phyloP scores from a whole-genome alignment of 2,113 vertebrate species.

The Bostrychus sinensis region DNA sequence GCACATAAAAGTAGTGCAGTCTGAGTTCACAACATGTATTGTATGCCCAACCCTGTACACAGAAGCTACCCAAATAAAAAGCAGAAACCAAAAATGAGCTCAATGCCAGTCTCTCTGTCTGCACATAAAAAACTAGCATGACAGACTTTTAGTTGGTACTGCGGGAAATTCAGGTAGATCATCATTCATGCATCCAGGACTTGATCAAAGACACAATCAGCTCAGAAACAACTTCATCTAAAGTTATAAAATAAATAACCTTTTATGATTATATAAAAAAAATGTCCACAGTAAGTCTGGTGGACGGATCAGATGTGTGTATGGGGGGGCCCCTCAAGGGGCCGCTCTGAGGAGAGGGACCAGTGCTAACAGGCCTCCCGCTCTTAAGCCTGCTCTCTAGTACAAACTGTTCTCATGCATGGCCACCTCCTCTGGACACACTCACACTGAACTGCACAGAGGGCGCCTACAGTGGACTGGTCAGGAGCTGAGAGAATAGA shows the following conservation, averaged over 20 bases:
- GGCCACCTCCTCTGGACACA: constrained; percentile 26
- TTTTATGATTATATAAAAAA: not conserved
- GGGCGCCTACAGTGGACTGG: constrained; percentile 35
- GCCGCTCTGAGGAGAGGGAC: constrained; percentile 37
- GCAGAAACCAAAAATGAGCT: not conserved
- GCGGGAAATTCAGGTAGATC: too few relatives aligned
- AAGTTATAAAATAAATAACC: not conserved
- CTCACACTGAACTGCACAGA: constrained; percentile 14
- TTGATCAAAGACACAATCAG: too few relatives aligned
- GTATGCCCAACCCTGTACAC: constrained; percentile 28
- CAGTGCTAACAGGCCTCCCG: constrained; percentile 43
- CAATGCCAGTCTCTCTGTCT: too few relatives aligned
- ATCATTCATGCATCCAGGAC: too few relatives aligned
- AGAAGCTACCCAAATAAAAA: not conserved
- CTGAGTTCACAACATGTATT: constrained; percentile 45
- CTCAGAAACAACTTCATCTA: not conserved
- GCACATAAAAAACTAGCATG: too few relatives aligned
- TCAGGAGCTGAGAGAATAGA: constrained; percentile 49
- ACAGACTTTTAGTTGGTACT: too few relatives aligned
- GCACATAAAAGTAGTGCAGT: constrained; percentile 31
- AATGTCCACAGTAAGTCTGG: constrained; percentile 11
- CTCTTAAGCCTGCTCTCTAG: constrained; percentile 23
- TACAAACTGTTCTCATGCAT: constrained; percentile 51
- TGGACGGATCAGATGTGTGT: constrained; percentile 21
- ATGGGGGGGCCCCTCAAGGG: constrained; percentile 26